Base-by-base conservation (phyloP, 2,888 invertebrate genomes). In the Drosophila fungiperda region DNA sequence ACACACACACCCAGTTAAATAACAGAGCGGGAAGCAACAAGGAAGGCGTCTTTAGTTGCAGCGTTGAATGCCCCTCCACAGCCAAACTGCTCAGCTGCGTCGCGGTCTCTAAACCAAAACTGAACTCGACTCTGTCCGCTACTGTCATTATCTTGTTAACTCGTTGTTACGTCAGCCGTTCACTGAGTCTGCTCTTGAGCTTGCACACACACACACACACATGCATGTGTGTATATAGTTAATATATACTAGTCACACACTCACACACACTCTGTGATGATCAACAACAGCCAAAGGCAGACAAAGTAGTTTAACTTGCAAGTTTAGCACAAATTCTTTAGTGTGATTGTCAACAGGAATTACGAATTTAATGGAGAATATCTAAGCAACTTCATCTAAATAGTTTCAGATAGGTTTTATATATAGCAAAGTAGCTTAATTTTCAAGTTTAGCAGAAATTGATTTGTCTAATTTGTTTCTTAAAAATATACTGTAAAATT, bases 91-190 rank as follows among this genome's bases (percentile, higher is more conserved):
- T 8, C 45, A 23, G 45, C 5, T 8, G 45, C 45, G 36, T 38
- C 55, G 55, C 55, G 55, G 55, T 38, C n/a, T 45, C 58, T 59
- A 29, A 59, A 58, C 66, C 62, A 36, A 36, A 80, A 50, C 73
- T 58, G 66, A 83, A 60, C 72, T 68, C 40, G 71, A 65, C 68
- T 77, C 83, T 79, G 77, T 84, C 70, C 69, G 87, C 90, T 84
- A 90, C 90, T 89, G 90, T 87, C 90, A 87, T 87, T 87, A 87
- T 87, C 90, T 87, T 87, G 87, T 87, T 87, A 87, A 87, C 90
- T 87, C 87, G 87, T 87, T 87, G 87, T 87, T 87, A 90, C 87
- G 89, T 87, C 87, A 87, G 85, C 68, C 86, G 71, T 75, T 68
- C 85, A 73, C 61, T 90, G 86, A 69, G 81, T 78, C 68, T 80